These are phyloP conservation scores for Smittia aterrima DNA, from an alignment of 2,888 invertebrate species.

Conservation along the genomic window DNA sequence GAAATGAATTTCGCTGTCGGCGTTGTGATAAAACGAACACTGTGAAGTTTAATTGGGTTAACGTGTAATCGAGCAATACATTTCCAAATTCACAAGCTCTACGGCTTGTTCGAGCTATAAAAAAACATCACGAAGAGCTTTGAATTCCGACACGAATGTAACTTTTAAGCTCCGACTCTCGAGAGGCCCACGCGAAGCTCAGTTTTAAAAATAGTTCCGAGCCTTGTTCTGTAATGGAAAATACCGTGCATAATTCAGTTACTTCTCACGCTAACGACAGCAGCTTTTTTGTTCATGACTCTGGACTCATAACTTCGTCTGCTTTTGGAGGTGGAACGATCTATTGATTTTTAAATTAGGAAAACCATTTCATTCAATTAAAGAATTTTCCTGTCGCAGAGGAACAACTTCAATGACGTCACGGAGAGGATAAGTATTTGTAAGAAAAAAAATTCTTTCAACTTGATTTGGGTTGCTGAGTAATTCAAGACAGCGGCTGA, in stretches of 20 bases:
- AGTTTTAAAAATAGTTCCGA: conserved; percentile 18
- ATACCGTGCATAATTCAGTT: conserved; percentile 29
- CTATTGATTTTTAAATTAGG: no score
- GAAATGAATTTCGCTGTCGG: background rate
- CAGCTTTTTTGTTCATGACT: background rate
- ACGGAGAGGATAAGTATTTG: no score
- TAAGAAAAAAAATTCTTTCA: no score
- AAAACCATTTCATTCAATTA: no score
- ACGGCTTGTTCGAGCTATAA: background rate
- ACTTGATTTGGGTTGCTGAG: no score
- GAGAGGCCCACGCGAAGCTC: background rate
- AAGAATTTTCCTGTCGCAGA: no score
- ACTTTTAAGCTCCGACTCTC: background rate
- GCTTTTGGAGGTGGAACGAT: no score
- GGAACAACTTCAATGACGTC: no score
- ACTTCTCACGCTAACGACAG: conserved; percentile 16
- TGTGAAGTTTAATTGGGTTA: conserved; percentile 35
- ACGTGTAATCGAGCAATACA: background rate
- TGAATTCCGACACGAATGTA: background rate
- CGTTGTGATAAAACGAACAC: background rate
- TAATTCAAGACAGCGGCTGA: no score
- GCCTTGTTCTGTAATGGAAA: background rate
- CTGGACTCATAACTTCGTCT: background rate
- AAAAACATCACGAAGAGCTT: background rate
- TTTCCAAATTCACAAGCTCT: no score